These are phyloP conservation scores for Illadopsis cleaveri DNA, from an alignment of 2,113 vertebrate genomes.

Conservation along the genomic window DNA sequence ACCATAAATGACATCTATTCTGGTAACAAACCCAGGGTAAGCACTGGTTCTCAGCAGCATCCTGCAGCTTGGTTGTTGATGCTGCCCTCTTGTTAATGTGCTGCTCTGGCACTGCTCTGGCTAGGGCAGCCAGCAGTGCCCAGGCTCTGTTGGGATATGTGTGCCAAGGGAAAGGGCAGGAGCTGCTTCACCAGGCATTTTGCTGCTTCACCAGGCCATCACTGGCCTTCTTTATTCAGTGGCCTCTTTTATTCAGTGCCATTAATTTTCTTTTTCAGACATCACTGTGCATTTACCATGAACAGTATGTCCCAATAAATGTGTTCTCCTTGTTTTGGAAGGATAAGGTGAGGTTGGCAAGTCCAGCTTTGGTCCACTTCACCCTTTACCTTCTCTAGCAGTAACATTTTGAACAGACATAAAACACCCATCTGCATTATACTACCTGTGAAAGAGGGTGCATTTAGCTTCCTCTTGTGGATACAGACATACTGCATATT, in stretches of 20 bases:
- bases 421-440: not conserved
- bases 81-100: not conserved
- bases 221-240: not conserved
- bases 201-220: no score
- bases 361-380: not conserved
- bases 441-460: not conserved
- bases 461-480: not conserved
- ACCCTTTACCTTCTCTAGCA: not conserved
- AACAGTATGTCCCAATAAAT: not conserved
- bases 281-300: not conserved
- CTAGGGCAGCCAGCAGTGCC: not conserved
- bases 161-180: not conserved
- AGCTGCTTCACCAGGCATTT: not conserved
- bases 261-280: not conserved
- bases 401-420: not conserved
- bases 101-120: not conserved
- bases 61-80: not conserved
- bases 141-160: not conserved
- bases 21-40: not conserved
- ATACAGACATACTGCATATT: not conserved
- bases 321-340: not conserved
- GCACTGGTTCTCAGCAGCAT: not conserved
- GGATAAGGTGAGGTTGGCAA: not conserved
- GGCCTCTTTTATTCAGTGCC: rapidly evolving
- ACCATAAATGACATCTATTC: not conserved